Percentiles rank a stretch among this genome's conserved stretches.
Conservation (phyloP, 2,113 vertebrate genomes). For the Mobula hypostoma region DNA sequence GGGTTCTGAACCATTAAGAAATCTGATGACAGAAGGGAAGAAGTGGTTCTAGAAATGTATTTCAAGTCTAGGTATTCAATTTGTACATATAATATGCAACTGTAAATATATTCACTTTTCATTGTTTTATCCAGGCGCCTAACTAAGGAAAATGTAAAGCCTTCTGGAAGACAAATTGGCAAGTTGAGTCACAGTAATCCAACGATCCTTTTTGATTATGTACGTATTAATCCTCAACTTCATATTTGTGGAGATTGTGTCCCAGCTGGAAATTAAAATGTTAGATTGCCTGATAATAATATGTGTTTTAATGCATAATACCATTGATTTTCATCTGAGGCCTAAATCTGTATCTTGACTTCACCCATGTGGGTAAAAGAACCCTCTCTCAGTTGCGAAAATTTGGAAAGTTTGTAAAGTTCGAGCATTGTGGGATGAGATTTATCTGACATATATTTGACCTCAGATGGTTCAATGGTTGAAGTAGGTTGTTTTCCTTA, state of each 20-base stretch:
- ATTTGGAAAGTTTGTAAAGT: background rate
- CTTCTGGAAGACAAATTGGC: slow-evolving; percentile 96
- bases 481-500: background rate
- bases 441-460: background rate
- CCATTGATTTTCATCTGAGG: background rate
- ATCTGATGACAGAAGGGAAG: too few relatives aligned
- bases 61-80: background rate
- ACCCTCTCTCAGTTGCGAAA: too few relatives aligned
- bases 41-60: too few relatives aligned
- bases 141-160: slow-evolving; percentile 98
- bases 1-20: too few relatives aligned
- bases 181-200: slow-evolving; percentile 98
- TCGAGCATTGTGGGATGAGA: background rate
- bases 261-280: background rate
- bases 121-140: slow-evolving; percentile 64
- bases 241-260: background rate
- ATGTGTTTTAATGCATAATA: background rate
- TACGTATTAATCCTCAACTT: slow-evolving; percentile 55
- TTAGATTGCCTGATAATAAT: too few relatives aligned
- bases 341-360: background rate
- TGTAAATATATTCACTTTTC: slow-evolving; percentile 9
- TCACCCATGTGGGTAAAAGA: background rate
- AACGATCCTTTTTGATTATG: slow-evolving; percentile 98
- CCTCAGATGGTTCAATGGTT: background rate
- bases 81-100: background rate